Conservation (phyloP, 2,797 vertebrate species). For the Falco naumanni region DNA sequence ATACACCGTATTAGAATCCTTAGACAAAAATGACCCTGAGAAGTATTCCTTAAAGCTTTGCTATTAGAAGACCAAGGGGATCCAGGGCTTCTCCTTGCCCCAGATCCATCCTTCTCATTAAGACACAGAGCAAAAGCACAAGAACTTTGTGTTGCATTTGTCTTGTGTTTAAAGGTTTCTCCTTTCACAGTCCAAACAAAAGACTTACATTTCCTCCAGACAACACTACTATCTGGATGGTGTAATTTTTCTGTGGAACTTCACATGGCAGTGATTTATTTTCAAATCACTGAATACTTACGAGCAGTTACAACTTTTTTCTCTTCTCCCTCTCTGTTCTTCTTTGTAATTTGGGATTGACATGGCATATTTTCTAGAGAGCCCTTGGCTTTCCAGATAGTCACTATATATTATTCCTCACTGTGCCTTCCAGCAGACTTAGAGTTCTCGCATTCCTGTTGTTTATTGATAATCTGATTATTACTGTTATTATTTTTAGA, state of each 20-base stretch:
- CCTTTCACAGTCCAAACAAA: not conserved
- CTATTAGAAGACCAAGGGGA: not conserved
- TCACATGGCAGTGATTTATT: not conserved
- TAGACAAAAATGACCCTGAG: not conserved
- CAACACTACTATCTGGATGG: not conserved
- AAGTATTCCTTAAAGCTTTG: not conserved
- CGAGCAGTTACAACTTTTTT: not conserved
- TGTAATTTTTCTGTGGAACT: not conserved
- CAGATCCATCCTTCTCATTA: not conserved
- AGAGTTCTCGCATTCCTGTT: not conserved
- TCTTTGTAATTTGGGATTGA: not conserved
- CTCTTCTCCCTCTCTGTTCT: not conserved
- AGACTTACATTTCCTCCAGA: not conserved
- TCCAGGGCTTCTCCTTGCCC: not conserved
- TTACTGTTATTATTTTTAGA: constrained; percentile 10
- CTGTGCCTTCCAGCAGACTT: not conserved
- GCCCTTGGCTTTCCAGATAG: not conserved
- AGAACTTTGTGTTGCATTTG: not conserved
- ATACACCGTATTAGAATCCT: not conserved
- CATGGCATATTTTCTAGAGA: not conserved
- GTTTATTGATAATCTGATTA: constrained; percentile 22
- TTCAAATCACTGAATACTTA: not conserved
- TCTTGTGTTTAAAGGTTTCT: not conserved
- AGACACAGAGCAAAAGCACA: not conserved
- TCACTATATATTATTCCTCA: not conserved